A percentile compares a stretch with the other conserved stretches of the same genome.
These are phyloP conservation scores for Liasis olivaceus DNA, from an alignment of 2,797 vertebrate genomes.

Conservation along the genomic window DNA sequence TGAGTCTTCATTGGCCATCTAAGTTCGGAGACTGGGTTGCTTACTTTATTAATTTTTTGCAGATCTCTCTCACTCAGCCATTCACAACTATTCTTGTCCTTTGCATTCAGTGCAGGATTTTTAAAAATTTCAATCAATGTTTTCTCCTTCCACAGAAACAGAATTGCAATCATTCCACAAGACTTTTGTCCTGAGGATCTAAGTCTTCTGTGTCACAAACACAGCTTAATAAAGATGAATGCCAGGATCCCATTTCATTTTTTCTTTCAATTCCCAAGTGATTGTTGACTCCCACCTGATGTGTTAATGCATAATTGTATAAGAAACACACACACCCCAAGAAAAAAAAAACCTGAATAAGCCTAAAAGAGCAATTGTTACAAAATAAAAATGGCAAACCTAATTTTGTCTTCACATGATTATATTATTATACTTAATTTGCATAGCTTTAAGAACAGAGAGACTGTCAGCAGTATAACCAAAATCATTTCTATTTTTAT, in stretches of 20 bases:
- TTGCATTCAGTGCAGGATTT: background rate
- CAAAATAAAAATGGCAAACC: background rate
- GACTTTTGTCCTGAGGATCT: background rate
- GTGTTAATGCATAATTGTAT: background rate
- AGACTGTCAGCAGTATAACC: background rate
- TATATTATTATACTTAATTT: background rate
- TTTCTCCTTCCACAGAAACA: background rate
- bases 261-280: background rate
- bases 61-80: background rate
- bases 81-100: background rate
- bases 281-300: background rate
- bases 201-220: background rate
- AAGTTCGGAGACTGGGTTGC: background rate
- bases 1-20: background rate
- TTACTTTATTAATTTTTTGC: background rate
- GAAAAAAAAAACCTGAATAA: background rate
- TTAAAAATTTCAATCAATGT: background rate
- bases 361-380: background rate
- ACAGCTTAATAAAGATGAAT: background rate
- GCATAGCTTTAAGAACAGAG: rapidly evolving
- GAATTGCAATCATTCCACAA: background rate
- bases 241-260: background rate
- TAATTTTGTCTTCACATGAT: background rate
- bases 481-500: conserved; percentile 26
- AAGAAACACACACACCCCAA: background rate